A percentile compares a stretch with the other conserved stretches of the same genome.
Evolutionary conservation across 1,140 invertebrate species (phyloP).

Genomic region (Eumeta japonica): DNA sequence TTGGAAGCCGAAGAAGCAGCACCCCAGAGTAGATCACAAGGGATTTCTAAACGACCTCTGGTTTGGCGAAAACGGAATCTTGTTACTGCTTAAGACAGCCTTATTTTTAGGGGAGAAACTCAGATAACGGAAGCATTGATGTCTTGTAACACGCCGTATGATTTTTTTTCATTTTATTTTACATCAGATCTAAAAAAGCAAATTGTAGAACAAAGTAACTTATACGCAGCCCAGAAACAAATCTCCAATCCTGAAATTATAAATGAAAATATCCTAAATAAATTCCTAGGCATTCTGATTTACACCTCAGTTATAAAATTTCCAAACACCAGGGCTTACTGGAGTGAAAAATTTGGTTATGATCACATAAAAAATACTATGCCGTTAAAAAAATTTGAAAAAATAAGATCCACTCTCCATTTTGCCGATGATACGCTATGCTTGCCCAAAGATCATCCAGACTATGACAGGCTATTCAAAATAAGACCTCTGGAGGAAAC

Average conservation of each 20-base stretch:
- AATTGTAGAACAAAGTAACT: slow-evolving; percentile 6
- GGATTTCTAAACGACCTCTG: slow-evolving; percentile 21
- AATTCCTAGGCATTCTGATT: slow-evolving; percentile 24
- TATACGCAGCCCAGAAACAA: slow-evolving; percentile 5
- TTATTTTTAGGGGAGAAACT: slow-evolving; percentile 10
- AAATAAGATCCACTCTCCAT: slow-evolving; percentile 21
- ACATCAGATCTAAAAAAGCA: slow-evolving; percentile 8
- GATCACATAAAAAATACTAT: slow-evolving; percentile 26
- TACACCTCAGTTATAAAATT: slow-evolving; percentile 29
- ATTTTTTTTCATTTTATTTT: slow-evolving; percentile 7
- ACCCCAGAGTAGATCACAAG: slow-evolving; percentile 21
- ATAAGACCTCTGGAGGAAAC: slow-evolving; percentile 22
- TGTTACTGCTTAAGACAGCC: slow-evolving; percentile 21
- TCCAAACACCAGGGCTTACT: slow-evolving; percentile 25
- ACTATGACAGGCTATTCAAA: slow-evolving; percentile 21
- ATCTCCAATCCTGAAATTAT: slow-evolving; percentile 3
- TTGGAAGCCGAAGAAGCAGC: slow-evolving; percentile 15
- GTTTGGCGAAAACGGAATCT: slow-evolving; percentile 22
- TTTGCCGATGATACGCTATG: slow-evolving; percentile 6
- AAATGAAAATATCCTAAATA: slow-evolving; percentile 6
- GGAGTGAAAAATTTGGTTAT: slow-evolving; percentile 26
- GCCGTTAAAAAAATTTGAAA: slow-evolving; percentile 36
- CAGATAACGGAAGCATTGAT: slow-evolving; percentile 18
- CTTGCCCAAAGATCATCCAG: slow-evolving; percentile 9
- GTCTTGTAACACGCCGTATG: slow-evolving; percentile 5